A percentile compares a stretch with the other conserved stretches of the same genome.
Conservation (phyloP, 2,797 vertebrate species). For the Protonibea diacanthus region DNA sequence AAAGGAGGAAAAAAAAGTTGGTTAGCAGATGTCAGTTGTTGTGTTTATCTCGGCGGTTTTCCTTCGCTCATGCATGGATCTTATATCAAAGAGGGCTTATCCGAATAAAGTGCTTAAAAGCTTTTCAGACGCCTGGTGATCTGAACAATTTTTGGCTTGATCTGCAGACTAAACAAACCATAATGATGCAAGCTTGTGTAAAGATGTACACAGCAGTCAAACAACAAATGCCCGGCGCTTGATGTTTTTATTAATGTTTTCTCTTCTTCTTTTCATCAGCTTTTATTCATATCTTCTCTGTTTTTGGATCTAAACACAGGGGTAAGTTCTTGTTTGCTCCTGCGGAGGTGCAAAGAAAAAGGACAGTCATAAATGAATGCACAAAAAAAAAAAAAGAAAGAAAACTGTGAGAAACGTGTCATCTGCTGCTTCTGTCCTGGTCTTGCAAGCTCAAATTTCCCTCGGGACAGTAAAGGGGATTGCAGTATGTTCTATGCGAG, state of each 20-base stretch:
- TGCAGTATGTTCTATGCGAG: constrained; percentile 46
- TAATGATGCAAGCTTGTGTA: constrained; percentile 86
- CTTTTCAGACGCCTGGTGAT: constrained; percentile 84
- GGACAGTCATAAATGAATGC: constrained; percentile 53
- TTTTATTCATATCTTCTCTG: constrained; percentile 32
- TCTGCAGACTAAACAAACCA: constrained; percentile 83
- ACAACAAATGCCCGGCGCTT: constrained; percentile 78
- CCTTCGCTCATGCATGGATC: constrained; percentile 76
- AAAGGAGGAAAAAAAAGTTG: constrained; percentile 67
- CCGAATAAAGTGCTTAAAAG: constrained; percentile 86
- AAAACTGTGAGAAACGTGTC: constrained; percentile 31
- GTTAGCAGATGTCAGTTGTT: constrained; percentile 83
- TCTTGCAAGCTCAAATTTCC: constrained; percentile 68
- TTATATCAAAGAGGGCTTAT: constrained; percentile 83
- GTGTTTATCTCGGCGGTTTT: constrained; percentile 77
- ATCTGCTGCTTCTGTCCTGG: constrained; percentile 51
- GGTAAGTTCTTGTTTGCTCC: constrained; percentile 57
- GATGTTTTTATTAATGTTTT: constrained; percentile 84
- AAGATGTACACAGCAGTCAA: constrained; percentile 81
- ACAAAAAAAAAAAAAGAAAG: constrained; percentile 32
- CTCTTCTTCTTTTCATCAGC: constrained; percentile 66
- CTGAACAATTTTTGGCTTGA: constrained; percentile 82
- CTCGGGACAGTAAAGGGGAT: constrained; percentile 58
- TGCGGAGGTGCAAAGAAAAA: constrained; percentile 66
- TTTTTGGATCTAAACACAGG: constrained; percentile 38